A percentile compares a stretch with the other conserved stretches of the same genome.
Conservation (phyloP, 2,797 vertebrate genomes). For the Sorex maritimensis region DNA sequence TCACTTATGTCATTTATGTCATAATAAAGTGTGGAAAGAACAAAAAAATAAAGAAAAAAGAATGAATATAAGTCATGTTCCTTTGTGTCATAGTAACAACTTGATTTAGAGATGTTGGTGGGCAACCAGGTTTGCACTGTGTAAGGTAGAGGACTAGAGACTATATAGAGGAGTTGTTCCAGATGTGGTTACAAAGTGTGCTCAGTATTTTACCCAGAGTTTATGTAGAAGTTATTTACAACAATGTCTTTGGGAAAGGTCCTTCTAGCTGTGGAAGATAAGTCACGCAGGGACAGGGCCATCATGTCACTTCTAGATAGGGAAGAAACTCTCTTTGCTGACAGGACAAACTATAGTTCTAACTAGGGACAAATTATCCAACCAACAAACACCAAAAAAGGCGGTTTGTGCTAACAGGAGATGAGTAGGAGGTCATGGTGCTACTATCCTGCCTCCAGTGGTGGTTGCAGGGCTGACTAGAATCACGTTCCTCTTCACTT, state of each 20-base stretch:
- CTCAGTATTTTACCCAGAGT: rapidly evolving
- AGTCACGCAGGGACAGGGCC: neutral
- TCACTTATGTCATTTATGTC: neutral
- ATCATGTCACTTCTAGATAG: neutral
- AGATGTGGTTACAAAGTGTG: too few relatives aligned
- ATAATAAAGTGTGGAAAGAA: too few relatives aligned
- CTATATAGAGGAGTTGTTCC: rapidly evolving
- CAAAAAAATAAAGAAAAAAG: neutral
- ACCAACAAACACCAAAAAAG: neutral
- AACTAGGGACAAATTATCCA: neutral
- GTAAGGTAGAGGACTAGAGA: neutral
- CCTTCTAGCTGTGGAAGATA: neutral
- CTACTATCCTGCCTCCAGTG: neutral
- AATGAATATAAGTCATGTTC: neutral
- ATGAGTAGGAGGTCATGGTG: neutral
- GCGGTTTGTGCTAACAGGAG: neutral
- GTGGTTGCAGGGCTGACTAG: neutral
- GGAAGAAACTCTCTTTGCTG: neutral
- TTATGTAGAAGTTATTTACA: neutral
- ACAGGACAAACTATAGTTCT: neutral
- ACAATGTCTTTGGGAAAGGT: rapidly evolving
- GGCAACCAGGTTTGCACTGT: rapidly evolving
- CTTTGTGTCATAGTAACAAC: too few relatives aligned
- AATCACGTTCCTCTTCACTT: neutral
- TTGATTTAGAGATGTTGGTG: too few relatives aligned